A percentile compares a stretch with the other conserved stretches of the same genome.
phyloP scores from a whole-genome alignment of 2,113 vertebrate genomes.

The Hepsetus odoe region DNA sequence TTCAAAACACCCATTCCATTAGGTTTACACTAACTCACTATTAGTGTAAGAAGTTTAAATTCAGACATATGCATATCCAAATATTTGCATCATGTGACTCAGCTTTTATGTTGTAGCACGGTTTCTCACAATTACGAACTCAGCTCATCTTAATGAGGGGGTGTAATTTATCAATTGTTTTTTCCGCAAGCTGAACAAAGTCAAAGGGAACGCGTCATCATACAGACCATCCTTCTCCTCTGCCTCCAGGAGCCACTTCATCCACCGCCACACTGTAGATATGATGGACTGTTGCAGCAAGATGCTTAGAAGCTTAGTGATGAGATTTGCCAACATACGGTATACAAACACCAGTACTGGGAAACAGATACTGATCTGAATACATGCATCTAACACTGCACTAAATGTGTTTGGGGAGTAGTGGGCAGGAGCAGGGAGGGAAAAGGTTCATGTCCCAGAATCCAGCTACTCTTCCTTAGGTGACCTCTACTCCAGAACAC shows the following conservation, averaged over 20 bases:
- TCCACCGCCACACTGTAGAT: not conserved
- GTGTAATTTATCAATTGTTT: not conserved
- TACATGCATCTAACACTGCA: slow-evolving; percentile 60
- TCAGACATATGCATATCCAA: slow-evolving; percentile 13
- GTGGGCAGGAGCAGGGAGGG: slow-evolving; percentile 51
- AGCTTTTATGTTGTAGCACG: slow-evolving; percentile 10
- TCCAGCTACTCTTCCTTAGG: slow-evolving; percentile 4
- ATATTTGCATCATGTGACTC: not conserved
- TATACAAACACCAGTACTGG: slow-evolving; percentile 41
- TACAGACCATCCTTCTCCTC: slow-evolving; percentile 16
- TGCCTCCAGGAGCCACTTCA: slow-evolving; percentile 9
- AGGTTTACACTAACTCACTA: slow-evolving; percentile 5
- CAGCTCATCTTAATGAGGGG: not conserved
- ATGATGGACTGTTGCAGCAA: slow-evolving; percentile 30
- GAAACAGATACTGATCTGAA: slow-evolving; percentile 24
- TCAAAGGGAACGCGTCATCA: not conserved
- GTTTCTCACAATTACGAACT: slow-evolving; percentile 1
- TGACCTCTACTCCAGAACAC: slow-evolving; percentile 33
- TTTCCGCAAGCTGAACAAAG: not conserved
- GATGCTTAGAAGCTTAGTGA: slow-evolving; percentile 27
- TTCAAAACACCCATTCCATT: not conserved
- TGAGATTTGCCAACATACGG: slow-evolving; percentile 48
- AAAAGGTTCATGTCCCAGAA: slow-evolving; percentile 27
- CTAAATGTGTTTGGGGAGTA: slow-evolving; percentile 44
- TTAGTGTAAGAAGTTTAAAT: slow-evolving; percentile 1